Conservation (phyloP, 2,113 vertebrate genomes). For the Gallinago media region DNA sequence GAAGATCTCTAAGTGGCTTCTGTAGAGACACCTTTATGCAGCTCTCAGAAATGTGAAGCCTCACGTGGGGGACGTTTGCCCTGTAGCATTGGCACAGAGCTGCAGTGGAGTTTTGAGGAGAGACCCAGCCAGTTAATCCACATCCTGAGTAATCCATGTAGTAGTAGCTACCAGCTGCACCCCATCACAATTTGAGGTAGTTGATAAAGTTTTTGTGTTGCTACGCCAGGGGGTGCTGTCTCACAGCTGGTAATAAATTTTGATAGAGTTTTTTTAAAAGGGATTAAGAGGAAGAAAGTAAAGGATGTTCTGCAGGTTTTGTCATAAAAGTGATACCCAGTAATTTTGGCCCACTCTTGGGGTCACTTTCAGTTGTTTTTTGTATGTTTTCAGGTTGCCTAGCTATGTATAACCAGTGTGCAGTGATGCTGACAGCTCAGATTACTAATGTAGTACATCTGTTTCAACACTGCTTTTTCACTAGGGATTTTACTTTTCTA, state of each 20-base stretch:
- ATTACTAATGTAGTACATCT: conserved; percentile 14
- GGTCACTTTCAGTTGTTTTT: neutral
- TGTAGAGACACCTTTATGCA: neutral
- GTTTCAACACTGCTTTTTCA: conserved; percentile 13
- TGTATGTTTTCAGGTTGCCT: conserved; percentile 37
- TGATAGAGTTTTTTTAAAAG: accelerated
- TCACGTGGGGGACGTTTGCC: neutral
- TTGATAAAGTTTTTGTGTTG: neutral
- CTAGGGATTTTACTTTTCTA: neutral
- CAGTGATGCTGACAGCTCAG: neutral
- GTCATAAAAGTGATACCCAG: neutral
- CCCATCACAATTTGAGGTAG: neutral
- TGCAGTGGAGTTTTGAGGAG: neutral
- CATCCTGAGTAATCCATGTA: no score
- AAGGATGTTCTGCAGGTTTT: neutral
- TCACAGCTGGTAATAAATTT: neutral
- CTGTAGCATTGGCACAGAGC: neutral
- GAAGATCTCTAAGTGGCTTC: neutral
- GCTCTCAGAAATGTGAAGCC: neutral
- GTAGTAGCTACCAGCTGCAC: no score
- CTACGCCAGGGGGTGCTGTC: conserved; percentile 52
- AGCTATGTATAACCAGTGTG: neutral
- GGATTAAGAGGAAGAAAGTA: neutral
- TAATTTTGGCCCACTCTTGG: neutral
- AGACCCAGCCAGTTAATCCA: neutral